Conservation (phyloP, 1,140 invertebrate genomes). For the Mercenaria mercenaria region DNA sequence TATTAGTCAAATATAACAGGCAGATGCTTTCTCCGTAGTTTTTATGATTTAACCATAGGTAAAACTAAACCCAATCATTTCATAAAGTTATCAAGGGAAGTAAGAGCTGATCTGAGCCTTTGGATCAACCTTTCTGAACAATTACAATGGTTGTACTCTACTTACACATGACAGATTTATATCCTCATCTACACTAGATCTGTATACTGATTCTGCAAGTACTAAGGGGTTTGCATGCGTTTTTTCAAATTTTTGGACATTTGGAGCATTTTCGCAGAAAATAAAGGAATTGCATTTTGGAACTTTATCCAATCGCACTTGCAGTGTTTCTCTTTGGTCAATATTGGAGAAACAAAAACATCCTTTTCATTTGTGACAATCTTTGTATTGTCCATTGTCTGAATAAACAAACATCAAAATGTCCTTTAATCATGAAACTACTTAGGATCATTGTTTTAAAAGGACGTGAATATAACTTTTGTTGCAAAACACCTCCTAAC, state of each 20-base stretch:
- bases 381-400: conserved; percentile 12
- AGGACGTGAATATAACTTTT: background rate
- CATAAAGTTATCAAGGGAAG: background rate
- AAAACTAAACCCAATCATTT: background rate
- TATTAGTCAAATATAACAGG: no score
- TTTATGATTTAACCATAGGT: no score
- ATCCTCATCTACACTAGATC: background rate
- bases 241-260: background rate
- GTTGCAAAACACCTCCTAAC: background rate
- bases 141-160: conserved; percentile 31
- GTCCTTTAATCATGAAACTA: background rate
- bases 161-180: background rate
- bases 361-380: conserved; percentile 45
- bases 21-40: no score
- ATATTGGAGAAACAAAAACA: background rate
- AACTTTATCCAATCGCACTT: conserved; percentile 26
- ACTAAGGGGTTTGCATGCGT: conserved; percentile 13
- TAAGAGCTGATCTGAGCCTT: background rate
- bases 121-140: conserved; percentile 2
- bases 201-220: conserved; percentile 6
- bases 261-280: background rate
- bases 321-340: background rate
- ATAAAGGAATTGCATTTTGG: background rate
- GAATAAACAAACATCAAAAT: conserved; percentile 40
- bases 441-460: background rate